Conservation (phyloP, 2,113 vertebrate species). For the Pampusana beccarii region DNA sequence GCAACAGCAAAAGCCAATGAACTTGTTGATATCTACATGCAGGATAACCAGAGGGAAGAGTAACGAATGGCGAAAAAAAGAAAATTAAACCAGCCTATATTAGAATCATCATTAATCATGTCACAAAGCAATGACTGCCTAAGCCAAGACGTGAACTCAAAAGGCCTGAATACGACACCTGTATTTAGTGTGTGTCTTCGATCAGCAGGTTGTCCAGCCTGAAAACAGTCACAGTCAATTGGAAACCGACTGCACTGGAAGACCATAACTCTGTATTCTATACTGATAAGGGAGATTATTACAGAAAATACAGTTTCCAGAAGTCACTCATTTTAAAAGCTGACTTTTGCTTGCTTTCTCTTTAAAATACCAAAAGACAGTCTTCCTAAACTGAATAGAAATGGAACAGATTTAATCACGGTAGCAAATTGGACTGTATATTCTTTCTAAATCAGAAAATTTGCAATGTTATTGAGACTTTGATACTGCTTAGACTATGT, state of each 20-base stretch:
- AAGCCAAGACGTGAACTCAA: not conserved
- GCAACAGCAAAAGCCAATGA: not conserved
- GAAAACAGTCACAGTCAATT: not conserved
- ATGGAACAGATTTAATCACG: not conserved
- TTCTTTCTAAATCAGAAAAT: not conserved
- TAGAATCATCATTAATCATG: not conserved
- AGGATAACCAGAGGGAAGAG: not conserved
- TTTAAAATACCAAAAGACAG: not conserved
- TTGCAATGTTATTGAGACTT: not conserved
- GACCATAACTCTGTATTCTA: not conserved
- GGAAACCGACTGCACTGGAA: not conserved
- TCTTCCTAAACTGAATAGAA: not conserved
- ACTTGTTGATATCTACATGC: not conserved
- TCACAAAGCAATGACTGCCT: not conserved
- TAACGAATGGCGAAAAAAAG: not conserved
- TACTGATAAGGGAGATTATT: not conserved
- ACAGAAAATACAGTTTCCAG: not conserved
- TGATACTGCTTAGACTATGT: not conserved
- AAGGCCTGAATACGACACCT: not conserved
- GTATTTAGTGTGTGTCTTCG: not conserved
- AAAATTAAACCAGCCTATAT: not conserved
- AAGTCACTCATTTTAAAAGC: not conserved
- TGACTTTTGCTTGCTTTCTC: not conserved
- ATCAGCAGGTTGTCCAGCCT: not conserved
- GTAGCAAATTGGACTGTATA: not conserved